Base-by-base conservation (phyloP, 1,140 invertebrate species). In the Heliconius hewitsoni region DNA sequence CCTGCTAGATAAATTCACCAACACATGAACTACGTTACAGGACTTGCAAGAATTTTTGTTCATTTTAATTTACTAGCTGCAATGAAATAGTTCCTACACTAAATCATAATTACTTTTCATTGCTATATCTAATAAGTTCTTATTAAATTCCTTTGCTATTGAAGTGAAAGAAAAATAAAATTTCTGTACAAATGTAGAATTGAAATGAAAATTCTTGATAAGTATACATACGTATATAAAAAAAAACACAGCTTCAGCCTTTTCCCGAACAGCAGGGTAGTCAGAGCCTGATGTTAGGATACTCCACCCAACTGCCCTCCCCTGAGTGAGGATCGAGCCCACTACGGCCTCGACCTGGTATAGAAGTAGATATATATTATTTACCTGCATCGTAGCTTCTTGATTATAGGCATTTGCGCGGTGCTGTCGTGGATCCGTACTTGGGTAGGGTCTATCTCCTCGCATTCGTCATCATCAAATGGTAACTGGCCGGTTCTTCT, bases 341-440 rank as follows among this genome's bases (percentile, higher is more conserved):
- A 52, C 5, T 19, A 52, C 50, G 6, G 6, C 50, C 16, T 19
- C 8, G 0, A 52, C 16, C 8, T 16, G 6, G 18, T 6, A 8
- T 8, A 19, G 8, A 19, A 18, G 50, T 72, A 71, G 23, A 27
- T 66, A 13, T 8, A 37, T 76, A 74, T 79, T 77, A 76, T 79
- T 89, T 90, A 95, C 94, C 94, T 94, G 89, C 90, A 88, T 70
- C 88, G 84, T 39, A 95, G 83, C 83, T 94, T 96, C 89, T 96
- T 96, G 84, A 97, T 96, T 77, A 96, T 95, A 52, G 96, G 96
- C 83, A 95, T 95, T 87, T 97, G 96, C 23, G 96, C 95, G 1
- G 96, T 97, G 86, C 96, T 97, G 85, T 97, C 97, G 86, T 97
- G 97, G 82, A 98, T 97, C 84, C 96, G 96, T 78, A 97, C 97